Base-by-base conservation (phyloP, 2,888 invertebrate species). In the Dioctria linearis region DNA sequence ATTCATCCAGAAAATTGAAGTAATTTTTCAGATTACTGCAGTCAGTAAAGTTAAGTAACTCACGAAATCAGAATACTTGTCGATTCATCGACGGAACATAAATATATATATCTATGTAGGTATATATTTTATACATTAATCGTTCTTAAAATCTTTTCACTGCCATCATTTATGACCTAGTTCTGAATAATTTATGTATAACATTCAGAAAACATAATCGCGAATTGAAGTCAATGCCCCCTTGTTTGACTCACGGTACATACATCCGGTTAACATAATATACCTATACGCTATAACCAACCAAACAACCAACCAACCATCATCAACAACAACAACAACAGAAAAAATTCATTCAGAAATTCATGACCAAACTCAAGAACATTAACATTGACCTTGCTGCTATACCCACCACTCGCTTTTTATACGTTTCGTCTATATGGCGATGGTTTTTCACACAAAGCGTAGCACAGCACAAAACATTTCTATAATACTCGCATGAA, bases 351-450 rank as follows among this genome's bases (percentile, higher is more conserved):
- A 81, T 81, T 66, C 79, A 67, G 76, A 80, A 80, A 75, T 79
- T 80, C 82, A 82, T 80, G 82, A 82, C 82, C 82, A 81, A 80
- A 82, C 82, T 82, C 82, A 82, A 82, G 82, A 82, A 82, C 81
- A 82, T 81, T 82, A 81, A 82, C 73, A 73, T 82, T 82, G 82
- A 63, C 81, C 82, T 81, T 82, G 81, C 75, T 79, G 63, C 25
- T 25, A 25, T 25, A 25, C 25, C 25, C 76, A 42, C 42, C 67
- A 80, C 25, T 43, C 43, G 25, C 59, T 76, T 61, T 76, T 61
- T 81, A 76, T 73, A 69, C 63, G 71, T 73, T 76, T 69, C 65
- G 75, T 80, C 79, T 81, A 80, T 67, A 81, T 69, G 25, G 66
- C 13, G 76, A 78, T 78, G 73, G 81, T 78, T 81, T 81, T 81